A percentile compares a stretch with the other conserved stretches of the same genome.
Conservation (phyloP, 2,113 vertebrate species). For the Corythaeola cristata region DNA sequence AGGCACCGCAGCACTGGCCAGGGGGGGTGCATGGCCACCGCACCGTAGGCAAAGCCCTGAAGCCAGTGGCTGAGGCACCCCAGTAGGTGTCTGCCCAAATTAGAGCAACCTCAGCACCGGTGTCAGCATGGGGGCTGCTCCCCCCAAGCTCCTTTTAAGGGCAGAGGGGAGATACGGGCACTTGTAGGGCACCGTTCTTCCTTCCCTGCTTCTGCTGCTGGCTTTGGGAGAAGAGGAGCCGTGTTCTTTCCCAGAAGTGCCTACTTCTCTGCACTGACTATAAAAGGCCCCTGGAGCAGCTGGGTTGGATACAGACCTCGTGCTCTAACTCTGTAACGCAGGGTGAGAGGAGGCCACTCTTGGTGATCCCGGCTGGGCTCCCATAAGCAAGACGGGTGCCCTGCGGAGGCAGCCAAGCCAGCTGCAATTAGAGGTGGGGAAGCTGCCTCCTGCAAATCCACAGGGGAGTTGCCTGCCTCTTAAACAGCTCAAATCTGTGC, state of each 20-base stretch:
- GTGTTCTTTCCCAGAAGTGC: neutral
- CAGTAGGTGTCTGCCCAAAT: neutral
- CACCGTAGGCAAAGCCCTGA: neutral
- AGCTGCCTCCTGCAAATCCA: neutral
- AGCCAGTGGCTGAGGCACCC: neutral
- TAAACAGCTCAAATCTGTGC: neutral
- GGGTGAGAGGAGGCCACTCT: neutral
- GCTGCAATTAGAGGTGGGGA: neutral
- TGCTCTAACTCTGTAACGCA: fast-evolving
- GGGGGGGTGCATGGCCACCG: neutral
- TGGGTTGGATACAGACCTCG: neutral
- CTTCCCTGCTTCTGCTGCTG: neutral
- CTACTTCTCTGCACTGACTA: neutral
- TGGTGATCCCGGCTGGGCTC: neutral
- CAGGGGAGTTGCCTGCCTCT: neutral
- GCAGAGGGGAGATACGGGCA: neutral
- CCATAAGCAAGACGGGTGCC: neutral
- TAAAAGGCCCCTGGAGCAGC: neutral
- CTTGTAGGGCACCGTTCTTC: neutral
- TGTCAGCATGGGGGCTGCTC: neutral
- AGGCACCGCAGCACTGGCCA: fast-evolving
- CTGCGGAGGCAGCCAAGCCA: neutral
- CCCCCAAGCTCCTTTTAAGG: fast-evolving
- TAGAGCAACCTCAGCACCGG: neutral
- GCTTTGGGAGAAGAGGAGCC: neutral